A percentile compares a stretch with the other conserved stretches of the same genome.
phyloP scores from a whole-genome alignment of 2,888 invertebrate species.

The Hydropsyche betteni region DNA sequence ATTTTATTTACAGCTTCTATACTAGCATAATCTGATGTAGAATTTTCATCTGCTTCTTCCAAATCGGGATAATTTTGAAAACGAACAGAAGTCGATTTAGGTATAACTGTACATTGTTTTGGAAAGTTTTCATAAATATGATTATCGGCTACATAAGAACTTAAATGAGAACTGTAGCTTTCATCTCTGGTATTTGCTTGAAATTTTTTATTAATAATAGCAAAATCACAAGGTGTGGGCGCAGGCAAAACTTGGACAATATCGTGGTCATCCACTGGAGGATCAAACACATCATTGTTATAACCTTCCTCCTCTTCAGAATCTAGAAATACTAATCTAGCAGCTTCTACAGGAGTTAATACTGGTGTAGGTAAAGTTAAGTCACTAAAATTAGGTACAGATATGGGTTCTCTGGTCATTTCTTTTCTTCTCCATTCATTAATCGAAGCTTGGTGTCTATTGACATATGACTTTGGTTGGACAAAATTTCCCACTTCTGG shows the following conservation, averaged over 20 bases:
- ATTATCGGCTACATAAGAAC: slow-evolving; percentile 50
- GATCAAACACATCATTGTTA: slow-evolving; percentile 57
- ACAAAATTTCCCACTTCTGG: slow-evolving; percentile 52
- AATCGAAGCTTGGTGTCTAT: slow-evolving; percentile 54
- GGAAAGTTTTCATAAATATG: slow-evolving; percentile 63
- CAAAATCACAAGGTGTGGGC: slow-evolving; percentile 56
- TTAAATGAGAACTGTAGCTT: slow-evolving; percentile 66
- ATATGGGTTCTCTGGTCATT: slow-evolving; percentile 74
- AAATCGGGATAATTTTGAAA: slow-evolving; percentile 66
- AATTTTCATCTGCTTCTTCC: slow-evolving; percentile 68
- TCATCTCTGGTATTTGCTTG: slow-evolving; percentile 65
- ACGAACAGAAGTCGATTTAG: slow-evolving; percentile 68
- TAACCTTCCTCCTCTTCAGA: slow-evolving; percentile 70
- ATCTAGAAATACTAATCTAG: slow-evolving; percentile 75
- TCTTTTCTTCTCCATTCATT: slow-evolving; percentile 59
- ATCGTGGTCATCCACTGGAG: slow-evolving; percentile 54
- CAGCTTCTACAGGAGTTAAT: slow-evolving; percentile 73
- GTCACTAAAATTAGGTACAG: slow-evolving; percentile 78
- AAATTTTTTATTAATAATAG: slow-evolving; percentile 64
- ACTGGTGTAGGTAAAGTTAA: slow-evolving; percentile 72
- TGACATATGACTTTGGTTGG: slow-evolving; percentile 49
- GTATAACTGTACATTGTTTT: slow-evolving; percentile 59
- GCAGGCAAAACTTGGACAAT: slow-evolving; percentile 51
- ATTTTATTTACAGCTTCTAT: slow-evolving; percentile 72
- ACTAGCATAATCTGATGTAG: slow-evolving; percentile 81